These are phyloP conservation scores for Zalophus californianus DNA, from an alignment of 2,797 vertebrate genomes.

Conservation along the genomic window DNA sequence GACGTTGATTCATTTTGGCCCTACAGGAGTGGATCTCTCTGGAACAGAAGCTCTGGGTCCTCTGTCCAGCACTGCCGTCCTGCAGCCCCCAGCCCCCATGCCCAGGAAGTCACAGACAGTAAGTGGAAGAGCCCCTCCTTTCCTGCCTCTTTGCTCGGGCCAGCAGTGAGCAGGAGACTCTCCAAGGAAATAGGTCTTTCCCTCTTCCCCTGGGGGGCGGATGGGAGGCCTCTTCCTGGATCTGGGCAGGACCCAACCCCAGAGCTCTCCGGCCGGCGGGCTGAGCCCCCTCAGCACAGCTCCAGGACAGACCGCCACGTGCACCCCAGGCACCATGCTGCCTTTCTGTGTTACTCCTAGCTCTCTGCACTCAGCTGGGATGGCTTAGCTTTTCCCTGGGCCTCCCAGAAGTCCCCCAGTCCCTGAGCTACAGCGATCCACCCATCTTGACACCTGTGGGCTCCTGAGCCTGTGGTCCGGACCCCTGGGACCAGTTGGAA, in stretches of 20 bases:
- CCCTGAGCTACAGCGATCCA: neutral
- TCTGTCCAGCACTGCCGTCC: conserved; percentile 89
- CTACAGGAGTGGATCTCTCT: conserved; percentile 88
- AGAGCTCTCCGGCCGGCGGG: accelerated
- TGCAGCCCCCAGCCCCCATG: conserved; percentile 93
- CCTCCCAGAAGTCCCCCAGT: neutral
- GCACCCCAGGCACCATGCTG: accelerated
- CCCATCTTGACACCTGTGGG: too few species aligned
- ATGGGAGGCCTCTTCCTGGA: neutral
- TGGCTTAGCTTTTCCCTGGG: too few species aligned
- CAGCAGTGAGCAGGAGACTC: accelerated
- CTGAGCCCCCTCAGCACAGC: neutral
- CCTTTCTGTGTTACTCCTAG: neutral
- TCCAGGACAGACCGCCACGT: accelerated
- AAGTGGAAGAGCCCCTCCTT: conserved; percentile 81
- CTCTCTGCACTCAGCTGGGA: accelerated
- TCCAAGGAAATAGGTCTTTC: neutral
- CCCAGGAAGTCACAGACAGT: conserved; percentile 95
- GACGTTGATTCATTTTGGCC: conserved; percentile 8
- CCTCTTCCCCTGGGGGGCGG: accelerated
- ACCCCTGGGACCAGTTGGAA: neutral
- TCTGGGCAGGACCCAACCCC: accelerated
- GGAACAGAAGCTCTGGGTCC: conserved; percentile 82
- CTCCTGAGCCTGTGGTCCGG: neutral
- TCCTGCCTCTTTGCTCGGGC: too few species aligned